Conservation (phyloP, 64 coral and sea anemone genomes). For the Montipora sp. region DNA sequence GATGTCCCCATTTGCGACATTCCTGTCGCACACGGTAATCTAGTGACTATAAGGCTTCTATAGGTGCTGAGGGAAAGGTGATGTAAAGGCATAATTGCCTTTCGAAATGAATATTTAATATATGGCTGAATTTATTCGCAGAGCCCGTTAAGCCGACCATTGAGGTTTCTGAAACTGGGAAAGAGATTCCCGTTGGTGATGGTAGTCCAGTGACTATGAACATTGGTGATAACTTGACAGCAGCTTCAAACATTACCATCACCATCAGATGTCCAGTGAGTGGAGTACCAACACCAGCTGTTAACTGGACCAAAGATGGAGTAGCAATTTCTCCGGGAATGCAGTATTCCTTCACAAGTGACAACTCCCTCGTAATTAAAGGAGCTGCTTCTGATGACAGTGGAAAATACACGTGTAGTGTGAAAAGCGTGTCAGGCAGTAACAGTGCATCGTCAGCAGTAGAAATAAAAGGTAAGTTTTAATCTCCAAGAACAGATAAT, state of each 20-base stretch:
- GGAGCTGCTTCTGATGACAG: slow-evolving; percentile 26
- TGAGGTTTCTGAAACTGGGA: slow-evolving; percentile 1
- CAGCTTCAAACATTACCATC: slow-evolving; percentile 65
- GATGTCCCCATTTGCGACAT: no score
- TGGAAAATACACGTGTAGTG: slow-evolving; percentile 33
- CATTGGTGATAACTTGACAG: slow-evolving; percentile 81
- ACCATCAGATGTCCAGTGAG: slow-evolving; percentile 61
- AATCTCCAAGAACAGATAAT: background rate
- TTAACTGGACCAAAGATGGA: slow-evolving; percentile 76
- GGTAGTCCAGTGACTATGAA: slow-evolving; percentile 27
- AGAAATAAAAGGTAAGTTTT: slow-evolving; percentile 1
- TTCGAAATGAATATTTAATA: no score
- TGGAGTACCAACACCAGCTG: slow-evolving; percentile 70
- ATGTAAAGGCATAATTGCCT: no score
- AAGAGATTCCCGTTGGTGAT: slow-evolving; percentile 49
- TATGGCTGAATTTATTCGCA: no score
- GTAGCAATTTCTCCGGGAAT: background rate
- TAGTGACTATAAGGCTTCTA: slow-evolving; percentile 12
- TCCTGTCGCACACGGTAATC: no score
- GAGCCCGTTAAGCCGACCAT: slow-evolving; percentile 8
- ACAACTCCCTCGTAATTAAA: slow-evolving; percentile 46
- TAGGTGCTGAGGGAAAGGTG: background rate
- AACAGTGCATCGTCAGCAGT: background rate
- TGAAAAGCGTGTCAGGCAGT: slow-evolving; percentile 11
- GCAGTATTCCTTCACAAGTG: background rate